Percentiles rank a stretch among this genome's conserved stretches.
phyloP scores from a whole-genome alignment of 1,140 invertebrate species.

The Drosophila quadrilineata region DNA sequence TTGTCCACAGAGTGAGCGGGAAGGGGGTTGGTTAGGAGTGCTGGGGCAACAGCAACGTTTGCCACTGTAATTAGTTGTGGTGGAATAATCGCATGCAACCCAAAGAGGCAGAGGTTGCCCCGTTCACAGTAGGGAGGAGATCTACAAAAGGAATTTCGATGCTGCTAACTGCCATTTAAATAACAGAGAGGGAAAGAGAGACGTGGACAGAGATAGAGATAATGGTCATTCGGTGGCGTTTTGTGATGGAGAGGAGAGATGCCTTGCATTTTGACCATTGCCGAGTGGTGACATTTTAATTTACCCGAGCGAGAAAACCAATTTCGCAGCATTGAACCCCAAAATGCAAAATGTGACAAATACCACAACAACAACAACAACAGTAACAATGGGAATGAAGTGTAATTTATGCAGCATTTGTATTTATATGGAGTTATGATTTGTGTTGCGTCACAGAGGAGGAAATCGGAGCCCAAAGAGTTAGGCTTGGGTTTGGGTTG shows the following conservation, averaged over 20 bases:
- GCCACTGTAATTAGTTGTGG: conserved; percentile 79
- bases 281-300: conserved; percentile 74
- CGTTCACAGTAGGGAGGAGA: too few species aligned
- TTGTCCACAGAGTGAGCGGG: not conserved
- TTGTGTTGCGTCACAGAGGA: too few species aligned
- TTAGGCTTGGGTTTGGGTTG: conserved; percentile 20
- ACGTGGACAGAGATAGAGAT: not conserved
- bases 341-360: conserved; percentile 63
- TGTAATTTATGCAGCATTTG: conserved; percentile 73
- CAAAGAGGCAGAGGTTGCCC: too few species aligned
- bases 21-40: not conserved
- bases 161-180: conserved; percentile 40
- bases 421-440: conserved; percentile 75
- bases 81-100: conserved; percentile 74
- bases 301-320: conserved; percentile 74
- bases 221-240: conserved; percentile 17
- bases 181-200: not conserved
- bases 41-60: conserved; percentile 34
- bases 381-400: not conserved
- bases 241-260: too few species aligned
- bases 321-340: conserved; percentile 62
- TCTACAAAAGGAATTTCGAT: conserved; percentile 49
- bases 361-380: conserved; percentile 30
- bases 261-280: conserved; percentile 60
- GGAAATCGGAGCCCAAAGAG: too few species aligned